A percentile compares a stretch with the other conserved stretches of the same genome.
These are phyloP conservation scores for Habropoda laboriosa DNA, from an alignment of 1,140 invertebrate genomes.

Conservation along the genomic window DNA sequence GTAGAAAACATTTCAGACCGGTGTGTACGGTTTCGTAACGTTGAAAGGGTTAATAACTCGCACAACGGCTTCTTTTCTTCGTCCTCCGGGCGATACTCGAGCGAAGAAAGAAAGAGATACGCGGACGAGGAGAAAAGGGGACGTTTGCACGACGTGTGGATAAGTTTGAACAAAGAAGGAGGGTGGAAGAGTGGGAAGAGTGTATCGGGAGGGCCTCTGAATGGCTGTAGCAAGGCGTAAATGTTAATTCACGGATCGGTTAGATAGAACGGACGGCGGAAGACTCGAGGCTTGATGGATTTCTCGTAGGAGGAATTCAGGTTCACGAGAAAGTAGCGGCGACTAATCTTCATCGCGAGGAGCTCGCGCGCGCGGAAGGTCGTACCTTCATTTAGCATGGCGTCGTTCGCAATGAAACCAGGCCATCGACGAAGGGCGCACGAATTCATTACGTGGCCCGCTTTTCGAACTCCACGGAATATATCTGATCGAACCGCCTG, in stretches of 20 bases:
- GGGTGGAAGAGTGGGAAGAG: not conserved
- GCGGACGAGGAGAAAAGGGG: not conserved
- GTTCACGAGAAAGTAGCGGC: constrained; percentile 42
- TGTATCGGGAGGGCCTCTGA: no score
- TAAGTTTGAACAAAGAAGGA: not conserved
- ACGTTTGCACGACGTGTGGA: not conserved
- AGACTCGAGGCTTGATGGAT: constrained; percentile 13
- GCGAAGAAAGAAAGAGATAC: no score
- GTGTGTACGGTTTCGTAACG: not conserved
- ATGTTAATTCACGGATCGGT: constrained; percentile 2
- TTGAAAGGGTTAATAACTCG: not conserved
- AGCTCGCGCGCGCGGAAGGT: constrained; percentile 58
- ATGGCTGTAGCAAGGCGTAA: not conserved
- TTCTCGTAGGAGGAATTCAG: constrained; percentile 23
- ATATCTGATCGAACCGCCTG: constrained; percentile 64
- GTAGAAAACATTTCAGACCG: not conserved
- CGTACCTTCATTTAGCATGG: constrained; percentile 63
- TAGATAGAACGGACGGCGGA: not conserved
- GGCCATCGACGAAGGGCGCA: constrained; percentile 66
- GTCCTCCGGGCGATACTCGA: not conserved
- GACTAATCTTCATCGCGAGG: constrained; percentile 52
- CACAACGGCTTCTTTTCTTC: not conserved
- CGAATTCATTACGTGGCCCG: constrained; percentile 67
- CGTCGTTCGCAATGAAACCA: constrained; percentile 63
- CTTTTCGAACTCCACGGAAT: constrained; percentile 55